phyloP scores from a whole-genome alignment of 2,797 vertebrate genomes.

The Coilia nasus region DNA sequence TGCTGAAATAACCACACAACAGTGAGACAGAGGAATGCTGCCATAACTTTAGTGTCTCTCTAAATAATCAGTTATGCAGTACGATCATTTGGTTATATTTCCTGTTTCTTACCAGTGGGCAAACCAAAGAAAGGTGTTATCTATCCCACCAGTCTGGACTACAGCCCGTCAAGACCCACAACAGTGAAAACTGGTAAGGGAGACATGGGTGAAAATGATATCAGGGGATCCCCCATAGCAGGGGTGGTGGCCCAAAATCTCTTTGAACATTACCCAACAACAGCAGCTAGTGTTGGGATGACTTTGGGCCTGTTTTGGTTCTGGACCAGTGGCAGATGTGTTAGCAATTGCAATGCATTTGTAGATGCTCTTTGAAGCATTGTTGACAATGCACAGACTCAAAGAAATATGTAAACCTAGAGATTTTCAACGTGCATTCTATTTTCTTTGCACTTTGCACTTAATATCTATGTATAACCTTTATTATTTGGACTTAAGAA shows the following conservation, averaged over 20 bases:
- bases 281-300: background rate
- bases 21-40: background rate
- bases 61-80: background rate
- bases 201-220: background rate
- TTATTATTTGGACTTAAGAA: background rate
- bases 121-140: constrained; percentile 91
- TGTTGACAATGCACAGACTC: background rate
- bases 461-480: background rate
- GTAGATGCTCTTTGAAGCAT: background rate
- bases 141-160: constrained; percentile 89
- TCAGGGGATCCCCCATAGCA: background rate
- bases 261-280: background rate
- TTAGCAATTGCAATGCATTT: background rate
- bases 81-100: background rate
- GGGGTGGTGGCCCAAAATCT: background rate
- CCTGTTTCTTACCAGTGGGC: constrained; percentile 76
- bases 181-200: constrained; percentile 80
- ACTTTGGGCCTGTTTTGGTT: background rate
- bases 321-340: background rate
- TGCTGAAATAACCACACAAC: background rate
- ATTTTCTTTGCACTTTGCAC: background rate
- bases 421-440: background rate
- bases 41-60: background rate
- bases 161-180: constrained; percentile 78
- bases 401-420: background rate